Conservation (phyloP, 1,140 invertebrate genomes). For the Caerostris darwini region DNA sequence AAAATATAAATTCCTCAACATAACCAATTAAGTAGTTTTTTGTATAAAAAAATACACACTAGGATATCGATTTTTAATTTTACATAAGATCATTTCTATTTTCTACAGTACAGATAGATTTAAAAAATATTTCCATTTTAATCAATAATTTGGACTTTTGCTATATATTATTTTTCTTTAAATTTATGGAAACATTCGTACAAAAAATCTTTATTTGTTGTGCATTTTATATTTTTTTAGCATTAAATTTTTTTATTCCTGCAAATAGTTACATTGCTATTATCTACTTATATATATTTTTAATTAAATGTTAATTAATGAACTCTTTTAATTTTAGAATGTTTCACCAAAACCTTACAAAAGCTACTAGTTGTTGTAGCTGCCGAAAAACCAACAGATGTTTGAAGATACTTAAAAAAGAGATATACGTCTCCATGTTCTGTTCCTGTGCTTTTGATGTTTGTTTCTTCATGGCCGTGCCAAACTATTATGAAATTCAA, state of each 20-base stretch:
- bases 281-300: neutral
- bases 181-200: too few relatives aligned
- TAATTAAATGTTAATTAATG: neutral
- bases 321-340: slow-evolving; percentile 79
- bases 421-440: slow-evolving; percentile 24
- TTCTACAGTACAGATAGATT: too few relatives aligned
- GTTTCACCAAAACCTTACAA: slow-evolving; percentile 80
- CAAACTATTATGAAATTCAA: slow-evolving; percentile 61
- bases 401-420: slow-evolving; percentile 66
- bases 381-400: slow-evolving; percentile 78
- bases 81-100: too few relatives aligned
- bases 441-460: slow-evolving; percentile 76
- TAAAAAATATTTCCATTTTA: too few relatives aligned
- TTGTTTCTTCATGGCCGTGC: slow-evolving; percentile 72
- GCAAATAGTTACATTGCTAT: too few relatives aligned
- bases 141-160: too few relatives aligned
- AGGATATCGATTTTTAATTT: too few relatives aligned
- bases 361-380: slow-evolving; percentile 82
- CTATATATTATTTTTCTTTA: too few relatives aligned
- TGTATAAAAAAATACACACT: too few relatives aligned
- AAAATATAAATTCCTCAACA: too few relatives aligned
- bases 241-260: neutral
- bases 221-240: neutral
- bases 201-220: too few relatives aligned
- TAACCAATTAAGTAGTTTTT: too few relatives aligned